Percentiles rank a stretch among this genome's conserved stretches.
Evolutionary conservation across 2,113 vertebrate species (phyloP).

Genomic region (Sander lucioperca): DNA sequence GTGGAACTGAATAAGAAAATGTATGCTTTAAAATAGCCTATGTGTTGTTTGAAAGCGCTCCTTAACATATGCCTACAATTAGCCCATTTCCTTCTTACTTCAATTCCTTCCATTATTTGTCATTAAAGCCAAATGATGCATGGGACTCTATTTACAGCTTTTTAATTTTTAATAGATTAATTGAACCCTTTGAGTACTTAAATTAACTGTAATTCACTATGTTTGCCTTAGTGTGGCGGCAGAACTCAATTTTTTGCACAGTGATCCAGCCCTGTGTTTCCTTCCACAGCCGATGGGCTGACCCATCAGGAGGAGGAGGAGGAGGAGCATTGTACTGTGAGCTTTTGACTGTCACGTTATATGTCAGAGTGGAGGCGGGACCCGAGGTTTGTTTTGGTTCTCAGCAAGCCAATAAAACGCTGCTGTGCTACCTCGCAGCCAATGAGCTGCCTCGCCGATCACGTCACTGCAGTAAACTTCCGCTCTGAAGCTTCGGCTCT

Average conservation of each 20-base stretch:
- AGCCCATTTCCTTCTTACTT: neutral
- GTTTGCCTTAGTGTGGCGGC: conserved; percentile 77
- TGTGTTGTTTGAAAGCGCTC: neutral
- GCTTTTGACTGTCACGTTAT: conserved; percentile 13
- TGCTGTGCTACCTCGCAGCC: conserved; percentile 9
- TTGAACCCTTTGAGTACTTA: neutral
- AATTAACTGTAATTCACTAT: conserved; percentile 43
- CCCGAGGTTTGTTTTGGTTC: conserved; percentile 59
- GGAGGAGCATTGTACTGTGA: neutral
- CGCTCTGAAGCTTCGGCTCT: conserved; percentile 7
- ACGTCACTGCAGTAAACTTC: conserved; percentile 27
- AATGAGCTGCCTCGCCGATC: conserved; percentile 18
- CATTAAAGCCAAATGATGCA: neutral
- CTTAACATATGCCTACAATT: neutral
- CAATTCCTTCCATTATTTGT: neutral
- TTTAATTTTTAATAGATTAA: neutral
- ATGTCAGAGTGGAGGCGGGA: conserved; percentile 34
- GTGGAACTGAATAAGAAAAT: neutral
- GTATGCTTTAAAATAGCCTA: neutral
- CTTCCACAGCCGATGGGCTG: neutral
- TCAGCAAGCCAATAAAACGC: conserved; percentile 41
- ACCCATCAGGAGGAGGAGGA: conserved; percentile 4
- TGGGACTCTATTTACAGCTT: neutral
- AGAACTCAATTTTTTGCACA: conserved; percentile 57
- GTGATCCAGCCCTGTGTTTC: neutral